These are phyloP conservation scores for Huso huso DNA, from an alignment of 2,797 vertebrate species.

Conservation along the genomic window DNA sequence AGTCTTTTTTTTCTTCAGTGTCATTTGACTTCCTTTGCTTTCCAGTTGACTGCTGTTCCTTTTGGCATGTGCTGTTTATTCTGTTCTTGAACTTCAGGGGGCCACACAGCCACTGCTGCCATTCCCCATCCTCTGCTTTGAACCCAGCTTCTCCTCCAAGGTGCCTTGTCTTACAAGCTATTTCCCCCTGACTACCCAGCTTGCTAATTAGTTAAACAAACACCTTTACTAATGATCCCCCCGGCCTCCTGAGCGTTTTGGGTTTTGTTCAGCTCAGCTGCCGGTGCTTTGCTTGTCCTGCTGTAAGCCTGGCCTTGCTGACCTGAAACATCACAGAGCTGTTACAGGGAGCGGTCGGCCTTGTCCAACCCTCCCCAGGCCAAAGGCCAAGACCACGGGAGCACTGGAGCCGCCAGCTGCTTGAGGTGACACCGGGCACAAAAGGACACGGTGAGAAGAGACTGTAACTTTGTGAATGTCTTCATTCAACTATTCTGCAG, in stretches of 20 bases:
- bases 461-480: slow-evolving; percentile 45
- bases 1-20: slow-evolving; percentile 46
- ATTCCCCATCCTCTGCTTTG: slow-evolving; percentile 71
- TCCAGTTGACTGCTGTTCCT: slow-evolving; percentile 60
- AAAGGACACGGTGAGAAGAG: slow-evolving; percentile 53
- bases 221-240: slow-evolving; percentile 76
- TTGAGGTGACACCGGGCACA: slow-evolving; percentile 78
- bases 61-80: slow-evolving; percentile 89
- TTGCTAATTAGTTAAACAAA: slow-evolving; percentile 98
- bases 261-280: slow-evolving; percentile 75
- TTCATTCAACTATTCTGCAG: slow-evolving; percentile 52
- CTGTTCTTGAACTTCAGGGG: slow-evolving; percentile 98
- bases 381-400: slow-evolving; percentile 85
- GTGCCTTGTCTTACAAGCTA: slow-evolving; percentile 59
- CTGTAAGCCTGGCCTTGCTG: slow-evolving; percentile 82
- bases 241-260: slow-evolving; percentile 60
- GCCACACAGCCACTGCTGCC: slow-evolving; percentile 62
- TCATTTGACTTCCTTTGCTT: slow-evolving; percentile 47
- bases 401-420: slow-evolving; percentile 88
- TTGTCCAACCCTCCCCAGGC: slow-evolving; percentile 81
- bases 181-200: slow-evolving; percentile 75
- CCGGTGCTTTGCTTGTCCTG: slow-evolving; percentile 66
- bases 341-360: slow-evolving; percentile 73
- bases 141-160: slow-evolving; percentile 59
- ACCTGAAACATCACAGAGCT: slow-evolving; percentile 77